phyloP scores from a whole-genome alignment of 1,140 invertebrate species.

The Microplitis demolitor region DNA sequence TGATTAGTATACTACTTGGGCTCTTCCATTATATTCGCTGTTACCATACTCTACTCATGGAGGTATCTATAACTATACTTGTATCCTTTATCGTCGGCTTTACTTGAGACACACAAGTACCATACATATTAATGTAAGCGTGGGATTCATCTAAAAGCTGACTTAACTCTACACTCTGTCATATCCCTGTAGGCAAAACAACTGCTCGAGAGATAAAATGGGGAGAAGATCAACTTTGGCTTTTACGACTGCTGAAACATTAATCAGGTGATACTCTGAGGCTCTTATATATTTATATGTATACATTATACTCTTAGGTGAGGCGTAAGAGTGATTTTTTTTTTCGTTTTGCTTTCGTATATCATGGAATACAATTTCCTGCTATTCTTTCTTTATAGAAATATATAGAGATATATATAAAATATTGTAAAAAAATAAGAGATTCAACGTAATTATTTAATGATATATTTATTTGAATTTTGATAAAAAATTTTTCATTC shows the following conservation, averaged over 20 bases:
- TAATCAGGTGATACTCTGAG: slow-evolving; percentile 13
- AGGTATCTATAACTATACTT: neutral
- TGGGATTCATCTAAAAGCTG: slow-evolving; percentile 22
- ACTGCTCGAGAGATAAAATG: neutral
- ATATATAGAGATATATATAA: no score
- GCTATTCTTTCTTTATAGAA: no score
- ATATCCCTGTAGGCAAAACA: slow-evolving; percentile 6
- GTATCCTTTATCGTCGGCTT: slow-evolving; percentile 13
- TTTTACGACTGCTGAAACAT: slow-evolving; percentile 26
- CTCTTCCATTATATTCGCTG: neutral
- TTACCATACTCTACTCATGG: no score
- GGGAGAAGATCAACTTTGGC: slow-evolving; percentile 6
- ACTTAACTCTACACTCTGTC: neutral
- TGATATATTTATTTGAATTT: no score
- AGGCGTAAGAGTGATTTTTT: no score
- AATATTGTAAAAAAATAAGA: no score
- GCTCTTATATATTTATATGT: neutral
- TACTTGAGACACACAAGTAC: slow-evolving; percentile 7
- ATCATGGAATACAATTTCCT: no score
- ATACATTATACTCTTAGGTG: neutral
- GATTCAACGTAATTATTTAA: no score
- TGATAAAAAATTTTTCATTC: neutral
- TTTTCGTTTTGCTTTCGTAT: no score
- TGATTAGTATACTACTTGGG: slow-evolving; percentile 6
- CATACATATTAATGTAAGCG: neutral